phyloP scores from a whole-genome alignment of 1,140 invertebrate species.

The Tetramorium alpestre region DNA sequence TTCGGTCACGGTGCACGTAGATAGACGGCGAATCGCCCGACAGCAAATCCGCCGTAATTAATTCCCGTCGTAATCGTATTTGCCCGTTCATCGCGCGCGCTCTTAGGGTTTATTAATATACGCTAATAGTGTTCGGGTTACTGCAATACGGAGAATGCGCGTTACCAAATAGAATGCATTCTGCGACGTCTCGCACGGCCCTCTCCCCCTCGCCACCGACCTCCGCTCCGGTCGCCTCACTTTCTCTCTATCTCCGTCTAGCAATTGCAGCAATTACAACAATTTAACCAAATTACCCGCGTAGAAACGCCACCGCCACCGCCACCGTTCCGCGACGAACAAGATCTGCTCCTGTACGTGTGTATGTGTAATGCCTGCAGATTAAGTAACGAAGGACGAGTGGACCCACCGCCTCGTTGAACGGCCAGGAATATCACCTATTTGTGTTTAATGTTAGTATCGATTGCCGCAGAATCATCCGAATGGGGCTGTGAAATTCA shows the following conservation, averaged over 20 bases:
- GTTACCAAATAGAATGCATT: conserved; percentile 49
- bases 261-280: conserved; percentile 69
- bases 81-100: conserved; percentile 49
- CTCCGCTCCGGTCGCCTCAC: not conserved
- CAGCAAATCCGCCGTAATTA: conserved; percentile 42
- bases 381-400: conserved; percentile 58
- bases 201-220: not conserved
- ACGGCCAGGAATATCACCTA: conserved; percentile 51
- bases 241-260: conserved; percentile 24
- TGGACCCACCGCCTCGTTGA: not conserved
- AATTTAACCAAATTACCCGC: conserved; percentile 70
- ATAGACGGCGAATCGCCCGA: conserved; percentile 1
- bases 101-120: conserved; percentile 58
- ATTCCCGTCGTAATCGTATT: conserved; percentile 48
- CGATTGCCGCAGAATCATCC: conserved; percentile 57
- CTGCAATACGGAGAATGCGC: conserved; percentile 43
- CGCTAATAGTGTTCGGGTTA: conserved; percentile 39
- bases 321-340: conserved; percentile 54
- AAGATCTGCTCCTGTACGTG: not conserved
- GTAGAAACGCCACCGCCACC: conserved; percentile 17
- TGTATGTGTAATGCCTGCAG: conserved; percentile 24
- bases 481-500: conserved; percentile 64
- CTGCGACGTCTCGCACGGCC: conserved; percentile 30
- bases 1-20: not conserved
- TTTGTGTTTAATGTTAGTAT: conserved; percentile 62